Percentiles rank a stretch among this genome's conserved stretches.
Conservation (phyloP, 2,888 invertebrate genomes). For the Lissocephala sabroskyi region DNA sequence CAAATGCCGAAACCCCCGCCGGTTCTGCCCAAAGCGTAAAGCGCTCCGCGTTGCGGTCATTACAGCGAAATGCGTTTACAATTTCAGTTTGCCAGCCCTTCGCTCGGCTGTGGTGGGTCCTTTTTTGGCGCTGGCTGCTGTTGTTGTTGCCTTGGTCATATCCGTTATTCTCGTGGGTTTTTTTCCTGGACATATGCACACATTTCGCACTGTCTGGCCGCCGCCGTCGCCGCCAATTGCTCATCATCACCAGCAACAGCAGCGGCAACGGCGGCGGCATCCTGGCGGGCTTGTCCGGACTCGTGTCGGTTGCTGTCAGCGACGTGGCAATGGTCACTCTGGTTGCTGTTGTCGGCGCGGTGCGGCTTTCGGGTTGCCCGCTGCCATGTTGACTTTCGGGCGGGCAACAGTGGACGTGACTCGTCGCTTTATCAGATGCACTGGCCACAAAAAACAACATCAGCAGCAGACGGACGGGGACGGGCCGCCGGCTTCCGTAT, state of each 20-base stretch:
- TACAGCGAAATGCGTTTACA: constrained; percentile 58
- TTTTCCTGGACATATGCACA: constrained; percentile 6
- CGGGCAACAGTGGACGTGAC: background rate
- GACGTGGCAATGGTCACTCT: background rate
- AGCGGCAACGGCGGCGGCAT: too few species aligned
- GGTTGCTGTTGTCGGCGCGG: background rate
- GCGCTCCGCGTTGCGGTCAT: constrained; percentile 48
- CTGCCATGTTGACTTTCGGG: background rate
- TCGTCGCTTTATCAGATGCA: constrained; percentile 8
- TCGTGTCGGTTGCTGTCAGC: background rate
- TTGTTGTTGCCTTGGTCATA: constrained; percentile 48
- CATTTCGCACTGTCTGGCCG: constrained; percentile 43
- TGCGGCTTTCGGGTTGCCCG: background rate
- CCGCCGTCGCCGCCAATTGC: constrained; percentile 36
- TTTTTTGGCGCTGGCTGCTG: constrained; percentile 6
- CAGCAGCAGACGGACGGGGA: background rate
- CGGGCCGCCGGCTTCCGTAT: background rate
- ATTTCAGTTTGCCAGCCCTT: too few species aligned
- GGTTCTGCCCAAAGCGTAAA: too few species aligned
- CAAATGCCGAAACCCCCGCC: constrained; percentile 40
- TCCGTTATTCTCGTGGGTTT: constrained; percentile 39
- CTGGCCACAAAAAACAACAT: constrained; percentile 5
- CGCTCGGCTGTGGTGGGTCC: background rate
- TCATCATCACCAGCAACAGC: constrained; percentile 40
- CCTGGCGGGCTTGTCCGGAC: too few species aligned